Percentiles rank a stretch among this genome's conserved stretches.
phyloP scores from a whole-genome alignment of 2,888 invertebrate genomes.

The Rhaphigaster nebulosa region DNA sequence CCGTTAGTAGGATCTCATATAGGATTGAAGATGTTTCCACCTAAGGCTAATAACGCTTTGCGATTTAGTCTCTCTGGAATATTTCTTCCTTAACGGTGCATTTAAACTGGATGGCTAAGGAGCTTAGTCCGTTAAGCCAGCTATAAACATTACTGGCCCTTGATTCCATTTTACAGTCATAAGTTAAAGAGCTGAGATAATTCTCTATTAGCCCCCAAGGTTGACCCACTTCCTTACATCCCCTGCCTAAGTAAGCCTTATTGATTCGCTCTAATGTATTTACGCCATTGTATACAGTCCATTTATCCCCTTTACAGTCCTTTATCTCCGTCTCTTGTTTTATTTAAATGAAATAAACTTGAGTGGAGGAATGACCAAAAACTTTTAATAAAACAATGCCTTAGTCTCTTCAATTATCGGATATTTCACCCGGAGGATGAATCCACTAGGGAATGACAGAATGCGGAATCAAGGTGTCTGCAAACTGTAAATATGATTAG shows the following conservation, averaged over 20 bases:
- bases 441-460: no score
- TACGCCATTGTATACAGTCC: neutral
- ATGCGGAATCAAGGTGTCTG: no score
- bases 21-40: neutral
- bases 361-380: neutral
- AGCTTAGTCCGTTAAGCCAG: neutral
- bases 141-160: constrained; percentile 22
- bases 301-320: neutral
- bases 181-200: constrained; percentile 33
- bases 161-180: constrained; percentile 44
- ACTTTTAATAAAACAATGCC: neutral
- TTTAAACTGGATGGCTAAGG: neutral
- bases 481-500: no score
- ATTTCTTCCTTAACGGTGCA: neutral
- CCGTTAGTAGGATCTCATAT: neutral
- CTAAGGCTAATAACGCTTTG: neutral
- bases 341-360: neutral
- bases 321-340: neutral
- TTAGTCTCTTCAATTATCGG: neutral
- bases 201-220: neutral
- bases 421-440: no score
- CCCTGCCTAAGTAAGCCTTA: neutral
- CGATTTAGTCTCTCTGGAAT: neutral
- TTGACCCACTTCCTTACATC: neutral
- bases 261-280: constrained; percentile 18